A percentile compares a stretch with the other conserved stretches of the same genome.
phyloP scores from a whole-genome alignment of 1,140 invertebrate species.

The Zaprionus tsacasi region DNA sequence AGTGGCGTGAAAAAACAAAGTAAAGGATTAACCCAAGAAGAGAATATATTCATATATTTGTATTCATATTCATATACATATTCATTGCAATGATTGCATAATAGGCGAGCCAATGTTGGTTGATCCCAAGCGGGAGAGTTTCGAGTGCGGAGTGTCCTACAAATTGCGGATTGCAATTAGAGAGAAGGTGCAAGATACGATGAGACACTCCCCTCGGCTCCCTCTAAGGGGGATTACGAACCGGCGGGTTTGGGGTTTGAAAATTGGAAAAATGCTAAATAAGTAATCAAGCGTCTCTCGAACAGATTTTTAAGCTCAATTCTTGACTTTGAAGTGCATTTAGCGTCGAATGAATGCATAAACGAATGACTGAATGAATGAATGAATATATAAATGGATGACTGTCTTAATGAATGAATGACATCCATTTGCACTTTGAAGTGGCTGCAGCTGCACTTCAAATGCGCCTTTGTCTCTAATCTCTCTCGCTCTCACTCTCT shows the following conservation, averaged over 20 bases:
- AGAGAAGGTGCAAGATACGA: constrained; percentile 2
- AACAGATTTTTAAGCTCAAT: constrained; percentile 20
- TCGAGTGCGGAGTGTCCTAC: constrained; percentile 4
- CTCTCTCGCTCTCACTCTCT: neutral
- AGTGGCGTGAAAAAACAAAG: constrained; percentile 69
- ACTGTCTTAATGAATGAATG: constrained; percentile 38
- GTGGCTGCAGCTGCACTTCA: constrained; percentile 52
- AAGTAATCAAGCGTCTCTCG: constrained; percentile 72
- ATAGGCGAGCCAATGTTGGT: constrained; percentile 56
- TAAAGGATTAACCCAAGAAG: neutral
- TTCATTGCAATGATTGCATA: constrained; percentile 62
- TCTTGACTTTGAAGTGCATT: constrained; percentile 57
- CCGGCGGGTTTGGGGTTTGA: constrained; percentile 16
- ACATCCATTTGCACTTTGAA: constrained; percentile 71
- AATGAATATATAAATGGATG: constrained; percentile 22
- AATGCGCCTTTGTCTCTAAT: constrained; percentile 8
- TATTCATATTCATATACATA: neutral
- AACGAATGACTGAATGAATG: constrained; percentile 11
- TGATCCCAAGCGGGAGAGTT: neutral
- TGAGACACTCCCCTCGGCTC: neutral
- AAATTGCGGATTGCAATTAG: constrained; percentile 73
- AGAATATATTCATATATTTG: constrained; percentile 36
- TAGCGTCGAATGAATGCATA: constrained; percentile 23
- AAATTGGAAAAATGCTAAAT: constrained; percentile 80
- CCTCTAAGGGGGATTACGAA: too few species aligned